phyloP scores from a whole-genome alignment of 2,797 vertebrate genomes.

The Anguilla anguilla region DNA sequence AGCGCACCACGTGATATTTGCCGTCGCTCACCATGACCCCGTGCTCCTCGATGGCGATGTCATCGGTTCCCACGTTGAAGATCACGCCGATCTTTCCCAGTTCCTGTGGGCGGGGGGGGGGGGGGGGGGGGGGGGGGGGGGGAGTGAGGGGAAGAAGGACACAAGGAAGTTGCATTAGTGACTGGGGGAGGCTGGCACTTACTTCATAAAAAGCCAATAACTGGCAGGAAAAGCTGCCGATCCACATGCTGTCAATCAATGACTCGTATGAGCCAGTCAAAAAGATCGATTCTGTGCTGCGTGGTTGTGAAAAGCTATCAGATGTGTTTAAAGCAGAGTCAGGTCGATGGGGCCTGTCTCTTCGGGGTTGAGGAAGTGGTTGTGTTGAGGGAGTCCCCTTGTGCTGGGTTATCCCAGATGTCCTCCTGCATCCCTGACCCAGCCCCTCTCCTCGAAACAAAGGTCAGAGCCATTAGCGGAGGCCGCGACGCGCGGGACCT shows the following conservation, averaged over 20 bases:
- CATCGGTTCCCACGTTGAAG: slow-evolving; percentile 93
- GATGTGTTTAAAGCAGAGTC: neutral
- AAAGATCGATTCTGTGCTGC: no score
- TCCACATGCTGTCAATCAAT: no score
- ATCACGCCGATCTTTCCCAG: slow-evolving; percentile 90
- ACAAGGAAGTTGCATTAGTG: no score
- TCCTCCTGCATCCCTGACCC: slow-evolving; percentile 45
- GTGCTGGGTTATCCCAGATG: slow-evolving; percentile 60
- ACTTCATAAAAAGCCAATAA: no score
- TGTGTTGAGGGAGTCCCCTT: slow-evolving; percentile 68
- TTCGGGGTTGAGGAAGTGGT: slow-evolving; percentile 59
- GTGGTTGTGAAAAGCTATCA: no score
- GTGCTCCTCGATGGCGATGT: slow-evolving; percentile 91
- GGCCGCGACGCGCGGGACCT: slow-evolving; percentile 59
- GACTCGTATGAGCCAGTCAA: no score
- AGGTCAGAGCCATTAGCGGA: slow-evolving; percentile 59
- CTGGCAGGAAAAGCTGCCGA: no score
- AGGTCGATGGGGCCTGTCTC: neutral
- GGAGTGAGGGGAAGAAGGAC: neutral
- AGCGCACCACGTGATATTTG: slow-evolving; percentile 95
- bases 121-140: neutral
- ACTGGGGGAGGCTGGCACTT: no score
- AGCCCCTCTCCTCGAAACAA: slow-evolving; percentile 56
- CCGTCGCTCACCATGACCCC: slow-evolving; percentile 88
- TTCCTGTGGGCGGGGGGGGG: slow-evolving; percentile 72